Conservation (phyloP, 2,797 vertebrate genomes). For the Florisuga fusca region DNA sequence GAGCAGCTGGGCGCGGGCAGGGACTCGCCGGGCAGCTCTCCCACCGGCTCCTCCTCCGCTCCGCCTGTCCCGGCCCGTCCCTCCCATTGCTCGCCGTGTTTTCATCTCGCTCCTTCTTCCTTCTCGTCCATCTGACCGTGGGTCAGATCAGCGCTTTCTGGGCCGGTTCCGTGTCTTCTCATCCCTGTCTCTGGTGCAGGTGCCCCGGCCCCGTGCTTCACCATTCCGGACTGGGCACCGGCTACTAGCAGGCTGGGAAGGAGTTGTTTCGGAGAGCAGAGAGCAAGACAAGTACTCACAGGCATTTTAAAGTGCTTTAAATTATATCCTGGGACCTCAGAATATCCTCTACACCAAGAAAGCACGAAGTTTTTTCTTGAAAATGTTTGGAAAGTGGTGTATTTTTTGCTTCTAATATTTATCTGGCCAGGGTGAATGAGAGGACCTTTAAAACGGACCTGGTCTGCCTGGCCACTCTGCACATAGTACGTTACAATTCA, state of each 20-base stretch:
- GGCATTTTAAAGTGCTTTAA: not conserved
- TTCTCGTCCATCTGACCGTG: fast-evolving
- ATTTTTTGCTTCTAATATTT: not conserved
- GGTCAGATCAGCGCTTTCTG: not conserved
- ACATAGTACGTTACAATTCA: not conserved
- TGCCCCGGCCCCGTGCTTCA: not conserved
- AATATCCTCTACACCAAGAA: not conserved
- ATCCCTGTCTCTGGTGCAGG: not conserved
- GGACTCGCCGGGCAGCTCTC: not conserved
- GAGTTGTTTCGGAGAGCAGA: not conserved
- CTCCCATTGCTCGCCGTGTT: not conserved
- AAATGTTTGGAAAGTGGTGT: not conserved
- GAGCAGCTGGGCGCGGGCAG: not conserved
- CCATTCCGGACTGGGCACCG: not conserved
- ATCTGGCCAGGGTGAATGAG: not conserved
- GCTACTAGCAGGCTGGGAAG: not conserved
- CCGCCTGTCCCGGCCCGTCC: not conserved
- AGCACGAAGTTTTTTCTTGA: not conserved
- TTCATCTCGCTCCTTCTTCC: not conserved
- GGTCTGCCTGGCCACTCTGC: not conserved
- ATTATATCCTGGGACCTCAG: not conserved
- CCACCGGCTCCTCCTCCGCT: not conserved
- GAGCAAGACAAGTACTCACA: not conserved
- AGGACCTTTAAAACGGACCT: not conserved
- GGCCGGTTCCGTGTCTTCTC: not conserved